Conservation (phyloP, 2,888 invertebrate species). For the Sisyra nigra region DNA sequence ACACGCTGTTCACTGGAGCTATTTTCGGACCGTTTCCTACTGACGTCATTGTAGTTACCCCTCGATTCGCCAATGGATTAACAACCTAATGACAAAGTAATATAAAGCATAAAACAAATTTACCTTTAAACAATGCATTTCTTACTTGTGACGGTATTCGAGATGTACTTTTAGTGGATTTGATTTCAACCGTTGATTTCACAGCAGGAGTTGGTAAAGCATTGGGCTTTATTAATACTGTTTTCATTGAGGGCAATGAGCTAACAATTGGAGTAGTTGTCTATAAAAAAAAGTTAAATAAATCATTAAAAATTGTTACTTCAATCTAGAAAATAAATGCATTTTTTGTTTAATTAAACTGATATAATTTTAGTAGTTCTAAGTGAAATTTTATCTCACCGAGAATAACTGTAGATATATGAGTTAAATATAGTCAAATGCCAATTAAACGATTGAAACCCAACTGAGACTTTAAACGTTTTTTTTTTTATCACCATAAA, state of each 20-base stretch:
- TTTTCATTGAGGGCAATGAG: conserved; percentile 7
- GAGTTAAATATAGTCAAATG: too few species aligned
- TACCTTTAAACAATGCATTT: not conserved
- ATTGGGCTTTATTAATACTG: conserved; percentile 4
- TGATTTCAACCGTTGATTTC: not conserved
- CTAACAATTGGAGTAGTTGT: conserved; percentile 13
- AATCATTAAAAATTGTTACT: too few species aligned
- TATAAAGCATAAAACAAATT: not conserved
- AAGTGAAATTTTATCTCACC: too few species aligned
- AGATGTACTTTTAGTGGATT: not conserved
- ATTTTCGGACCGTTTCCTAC: conserved; percentile 29
- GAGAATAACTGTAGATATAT: too few species aligned
- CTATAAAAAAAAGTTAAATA: too few species aligned
- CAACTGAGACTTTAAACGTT: too few species aligned
- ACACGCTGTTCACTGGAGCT: conserved; percentile 31
- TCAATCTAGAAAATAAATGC: too few species aligned
- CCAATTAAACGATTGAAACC: too few species aligned
- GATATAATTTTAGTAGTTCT: too few species aligned
- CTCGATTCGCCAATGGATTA: conserved; percentile 2
- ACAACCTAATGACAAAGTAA: not conserved
- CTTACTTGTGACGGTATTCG: conserved; percentile 4
- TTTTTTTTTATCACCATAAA: too few species aligned
- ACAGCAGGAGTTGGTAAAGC: not conserved
- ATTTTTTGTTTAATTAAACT: too few species aligned
- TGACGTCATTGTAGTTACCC: conserved; percentile 20